Evolutionary conservation across 2,797 vertebrate genomes (phyloP).

Genomic region (Myotis findleyi): DNA sequence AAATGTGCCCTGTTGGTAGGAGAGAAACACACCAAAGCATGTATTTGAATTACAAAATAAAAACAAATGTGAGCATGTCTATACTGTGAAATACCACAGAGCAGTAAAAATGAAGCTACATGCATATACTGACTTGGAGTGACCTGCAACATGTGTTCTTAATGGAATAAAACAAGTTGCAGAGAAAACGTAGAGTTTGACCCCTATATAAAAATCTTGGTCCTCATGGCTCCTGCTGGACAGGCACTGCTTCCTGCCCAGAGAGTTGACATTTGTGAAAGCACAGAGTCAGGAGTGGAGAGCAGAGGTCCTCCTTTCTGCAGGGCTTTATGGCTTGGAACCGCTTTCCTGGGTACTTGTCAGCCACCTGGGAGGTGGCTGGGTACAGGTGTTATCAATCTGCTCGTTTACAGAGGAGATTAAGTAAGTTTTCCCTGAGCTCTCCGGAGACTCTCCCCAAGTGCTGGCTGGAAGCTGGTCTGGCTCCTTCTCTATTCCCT

Average conservation of each 20-base stretch:
- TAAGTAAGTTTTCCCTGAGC: fast-evolving
- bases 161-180: not conserved
- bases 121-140: fast-evolving
- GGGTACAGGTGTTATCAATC: fast-evolving
- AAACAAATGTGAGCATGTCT: fast-evolving
- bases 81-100: fast-evolving
- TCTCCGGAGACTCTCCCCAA: not conserved
- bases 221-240: not conserved
- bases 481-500: not conserved
- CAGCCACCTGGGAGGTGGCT: not conserved
- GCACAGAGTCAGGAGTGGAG: not conserved
- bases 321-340: fast-evolving
- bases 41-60: not conserved
- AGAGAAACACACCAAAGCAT: fast-evolving
- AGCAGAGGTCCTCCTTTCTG: fast-evolving
- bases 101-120: not conserved
- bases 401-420: not conserved
- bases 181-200: fast-evolving
- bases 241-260: fast-evolving
- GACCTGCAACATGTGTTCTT: fast-evolving
- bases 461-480: not conserved
- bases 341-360: fast-evolving
- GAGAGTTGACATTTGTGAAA: fast-evolving
- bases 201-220: fast-evolving
- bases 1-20: fast-evolving